Evolutionary conservation across 2,797 vertebrate genomes (phyloP).

Genomic region (Pseudomugil tenellus): DNA sequence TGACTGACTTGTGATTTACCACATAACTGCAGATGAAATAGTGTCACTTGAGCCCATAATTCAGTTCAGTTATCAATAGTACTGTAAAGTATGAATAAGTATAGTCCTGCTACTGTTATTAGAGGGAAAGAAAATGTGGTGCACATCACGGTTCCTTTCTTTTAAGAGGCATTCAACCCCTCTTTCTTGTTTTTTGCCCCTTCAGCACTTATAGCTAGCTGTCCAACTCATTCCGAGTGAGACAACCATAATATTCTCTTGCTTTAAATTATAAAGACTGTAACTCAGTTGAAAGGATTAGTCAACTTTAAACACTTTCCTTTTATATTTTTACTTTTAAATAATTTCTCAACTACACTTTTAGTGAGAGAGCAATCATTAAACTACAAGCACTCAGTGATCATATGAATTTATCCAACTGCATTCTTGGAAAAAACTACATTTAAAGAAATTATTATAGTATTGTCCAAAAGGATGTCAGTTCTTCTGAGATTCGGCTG

Average conservation of each 20-base stretch:
- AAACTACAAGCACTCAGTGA: not conserved
- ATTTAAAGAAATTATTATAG: not conserved
- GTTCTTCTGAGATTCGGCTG: not conserved
- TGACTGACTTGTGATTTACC: not conserved
- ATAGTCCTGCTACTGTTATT: not conserved
- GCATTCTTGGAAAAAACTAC: not conserved
- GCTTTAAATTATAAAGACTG: not conserved
- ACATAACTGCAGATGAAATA: constrained; percentile 2
- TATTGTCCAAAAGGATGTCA: not conserved
- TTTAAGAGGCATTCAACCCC: not conserved
- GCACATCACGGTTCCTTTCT: not conserved
- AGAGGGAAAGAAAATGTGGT: not conserved
- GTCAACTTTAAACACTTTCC: not conserved
- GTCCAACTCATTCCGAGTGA: constrained; percentile 4
- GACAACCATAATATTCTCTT: not conserved
- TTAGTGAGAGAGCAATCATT: not conserved
- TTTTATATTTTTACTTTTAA: not conserved
- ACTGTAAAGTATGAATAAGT: not conserved
- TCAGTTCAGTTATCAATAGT: not conserved
- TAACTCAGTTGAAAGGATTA: not conserved
- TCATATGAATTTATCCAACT: not conserved
- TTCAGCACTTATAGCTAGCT: not conserved
- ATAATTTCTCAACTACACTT: not conserved
- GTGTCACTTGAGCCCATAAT: constrained; percentile 9
- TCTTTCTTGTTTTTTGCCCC: not conserved